Percentiles rank a stretch among this genome's conserved stretches.
Evolutionary conservation across 1,140 invertebrate genomes (phyloP).

Genomic region (Pseudobourletiella spinata): DNA sequence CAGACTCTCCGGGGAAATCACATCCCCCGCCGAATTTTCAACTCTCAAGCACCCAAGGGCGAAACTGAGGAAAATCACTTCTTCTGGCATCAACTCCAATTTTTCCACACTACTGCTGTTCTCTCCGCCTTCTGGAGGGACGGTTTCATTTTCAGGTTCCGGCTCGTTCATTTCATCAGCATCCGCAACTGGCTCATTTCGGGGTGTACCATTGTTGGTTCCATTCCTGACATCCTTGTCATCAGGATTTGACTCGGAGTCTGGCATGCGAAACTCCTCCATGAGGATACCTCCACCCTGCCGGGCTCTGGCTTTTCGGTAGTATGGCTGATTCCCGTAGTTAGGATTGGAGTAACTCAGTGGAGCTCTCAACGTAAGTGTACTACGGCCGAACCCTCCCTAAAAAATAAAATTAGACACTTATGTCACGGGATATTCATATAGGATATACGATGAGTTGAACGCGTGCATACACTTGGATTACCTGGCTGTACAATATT

Average conservation of each 20-base stretch:
- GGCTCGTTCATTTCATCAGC: too few relatives aligned
- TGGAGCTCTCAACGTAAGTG: conserved; percentile 17
- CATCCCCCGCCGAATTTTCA: conserved; percentile 6
- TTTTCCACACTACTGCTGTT: neutral
- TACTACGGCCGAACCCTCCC: conserved; percentile 23
- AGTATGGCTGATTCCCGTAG: conserved; percentile 12
- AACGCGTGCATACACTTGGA: too few relatives aligned
- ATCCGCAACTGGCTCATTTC: too few relatives aligned
- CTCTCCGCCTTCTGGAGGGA: neutral
- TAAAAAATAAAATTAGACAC: conserved; percentile 12
- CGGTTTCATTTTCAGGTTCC: neutral
- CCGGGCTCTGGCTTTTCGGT: neutral
- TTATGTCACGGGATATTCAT: too few relatives aligned
- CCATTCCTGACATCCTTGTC: too few relatives aligned
- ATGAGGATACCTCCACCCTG: too few relatives aligned
- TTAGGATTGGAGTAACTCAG: neutral
- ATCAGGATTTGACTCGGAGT: too few relatives aligned
- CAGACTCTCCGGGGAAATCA: conserved; percentile 5
- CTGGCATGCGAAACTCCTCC: too few relatives aligned
- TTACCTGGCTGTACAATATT: conserved; percentile 33
- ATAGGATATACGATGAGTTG: too few relatives aligned
- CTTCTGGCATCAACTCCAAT: conserved; percentile 24
- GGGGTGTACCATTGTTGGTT: too few relatives aligned
- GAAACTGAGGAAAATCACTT: conserved; percentile 34
- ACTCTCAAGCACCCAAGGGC: conserved; percentile 31